Evolutionary conservation across 2,797 vertebrate genomes (phyloP).

Genomic region (Alectoris magna): DNA sequence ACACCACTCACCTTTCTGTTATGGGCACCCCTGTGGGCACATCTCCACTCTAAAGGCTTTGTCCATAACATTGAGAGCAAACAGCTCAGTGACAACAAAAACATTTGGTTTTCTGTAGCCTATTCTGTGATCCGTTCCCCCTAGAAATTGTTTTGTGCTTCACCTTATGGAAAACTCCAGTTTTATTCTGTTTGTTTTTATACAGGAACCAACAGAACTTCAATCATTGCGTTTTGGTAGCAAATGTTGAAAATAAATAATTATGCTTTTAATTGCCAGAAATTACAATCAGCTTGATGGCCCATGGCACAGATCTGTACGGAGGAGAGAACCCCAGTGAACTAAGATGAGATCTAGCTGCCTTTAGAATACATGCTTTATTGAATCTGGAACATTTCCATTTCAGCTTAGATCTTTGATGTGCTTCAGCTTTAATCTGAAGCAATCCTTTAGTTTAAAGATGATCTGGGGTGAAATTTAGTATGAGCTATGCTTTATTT

Average conservation of each 20-base stretch:
- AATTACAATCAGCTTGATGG: background rate
- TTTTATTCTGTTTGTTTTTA: background rate
- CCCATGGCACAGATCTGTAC: background rate
- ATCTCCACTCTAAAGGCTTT: background rate
- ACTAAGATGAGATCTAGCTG: accelerated
- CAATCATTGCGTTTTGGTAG: background rate
- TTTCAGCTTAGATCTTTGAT: background rate
- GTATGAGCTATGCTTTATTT: background rate
- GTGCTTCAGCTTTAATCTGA: background rate
- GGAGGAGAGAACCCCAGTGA: background rate
- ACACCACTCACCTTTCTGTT: background rate
- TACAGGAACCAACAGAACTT: background rate
- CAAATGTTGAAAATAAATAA: background rate
- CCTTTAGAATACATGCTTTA: background rate
- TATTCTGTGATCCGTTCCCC: background rate
- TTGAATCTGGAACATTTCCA: background rate
- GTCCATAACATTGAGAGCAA: background rate
- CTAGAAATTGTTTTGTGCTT: background rate
- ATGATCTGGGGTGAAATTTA: background rate
- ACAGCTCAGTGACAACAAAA: background rate
- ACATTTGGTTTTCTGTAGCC: background rate
- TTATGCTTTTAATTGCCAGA: background rate
- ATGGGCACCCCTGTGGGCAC: background rate
- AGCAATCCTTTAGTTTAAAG: background rate
- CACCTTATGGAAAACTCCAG: background rate